phyloP scores from a whole-genome alignment of 2,888 invertebrate species.

The Mesorhabditis sp. region DNA sequence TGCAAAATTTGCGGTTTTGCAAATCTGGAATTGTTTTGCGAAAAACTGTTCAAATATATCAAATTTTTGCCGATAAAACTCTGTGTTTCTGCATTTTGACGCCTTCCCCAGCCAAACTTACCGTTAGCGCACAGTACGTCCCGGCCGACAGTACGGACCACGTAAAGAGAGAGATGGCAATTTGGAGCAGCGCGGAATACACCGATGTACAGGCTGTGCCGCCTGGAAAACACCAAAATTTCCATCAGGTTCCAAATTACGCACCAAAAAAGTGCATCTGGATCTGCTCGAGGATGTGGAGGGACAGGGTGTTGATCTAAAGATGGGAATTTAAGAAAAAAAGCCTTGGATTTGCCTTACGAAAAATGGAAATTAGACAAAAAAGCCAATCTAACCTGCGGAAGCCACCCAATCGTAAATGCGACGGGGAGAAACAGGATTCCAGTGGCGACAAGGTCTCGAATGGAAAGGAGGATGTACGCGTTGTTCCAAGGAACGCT shows the following conservation, averaged over 20 bases:
- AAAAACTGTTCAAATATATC: too few species aligned
- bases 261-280: conserved; percentile 64
- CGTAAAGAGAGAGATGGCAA: conserved; percentile 20
- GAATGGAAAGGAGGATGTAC: conserved; percentile 23
- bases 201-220: conserved; percentile 71
- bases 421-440: conserved; percentile 85
- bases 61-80: too few species aligned
- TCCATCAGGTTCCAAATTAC: too few species aligned
- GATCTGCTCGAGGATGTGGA: conserved; percentile 89
- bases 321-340: too few species aligned
- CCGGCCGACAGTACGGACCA: conserved; percentile 65
- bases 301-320: conserved; percentile 82
- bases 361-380: conserved; percentile 9
- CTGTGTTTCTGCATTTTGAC: too few species aligned
- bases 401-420: conserved; percentile 90
- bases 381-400: conserved; percentile 70
- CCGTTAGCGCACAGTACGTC: conserved; percentile 63
- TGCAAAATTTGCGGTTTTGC: too few species aligned
- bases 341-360: neutral
- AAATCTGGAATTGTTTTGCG: too few species aligned
- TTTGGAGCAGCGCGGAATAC: conserved; percentile 26
- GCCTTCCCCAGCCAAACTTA: neutral
- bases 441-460: conserved; percentile 63
- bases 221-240: conserved; percentile 54
- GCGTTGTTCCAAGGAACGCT: too few species aligned